Percentiles rank a stretch among this genome's conserved stretches.
phyloP scores from a whole-genome alignment of 2,113 vertebrate genomes.

The Emberiza fucata region DNA sequence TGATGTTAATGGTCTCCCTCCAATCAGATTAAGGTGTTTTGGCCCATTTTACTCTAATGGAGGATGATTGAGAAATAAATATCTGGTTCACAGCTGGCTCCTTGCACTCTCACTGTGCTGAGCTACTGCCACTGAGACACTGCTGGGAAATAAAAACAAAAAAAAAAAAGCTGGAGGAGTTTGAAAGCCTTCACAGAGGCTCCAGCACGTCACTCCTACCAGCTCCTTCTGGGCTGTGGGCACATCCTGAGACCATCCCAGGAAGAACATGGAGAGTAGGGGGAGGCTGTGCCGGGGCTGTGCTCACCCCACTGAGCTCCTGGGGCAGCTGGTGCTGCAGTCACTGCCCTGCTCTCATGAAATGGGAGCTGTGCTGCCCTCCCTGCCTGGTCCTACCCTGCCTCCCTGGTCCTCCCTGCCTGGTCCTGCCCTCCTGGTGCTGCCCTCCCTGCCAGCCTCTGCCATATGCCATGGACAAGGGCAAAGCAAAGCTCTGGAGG shows the following conservation, averaged over 20 bases:
- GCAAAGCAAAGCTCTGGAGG: background rate
- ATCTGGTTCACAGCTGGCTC: background rate
- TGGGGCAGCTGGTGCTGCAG: background rate
- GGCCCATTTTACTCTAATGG: background rate
- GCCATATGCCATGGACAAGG: background rate
- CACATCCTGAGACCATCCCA: accelerated
- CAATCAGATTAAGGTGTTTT: constrained; percentile 1
- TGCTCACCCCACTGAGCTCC: background rate
- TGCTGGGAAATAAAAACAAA: background rate
- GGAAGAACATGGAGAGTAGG: background rate
- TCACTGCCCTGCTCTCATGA: accelerated
- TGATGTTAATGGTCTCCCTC: constrained; percentile 3
- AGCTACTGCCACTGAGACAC: background rate
- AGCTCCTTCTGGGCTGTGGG: accelerated
- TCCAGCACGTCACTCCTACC: background rate
- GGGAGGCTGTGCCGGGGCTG: background rate
- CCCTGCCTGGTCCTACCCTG: background rate
- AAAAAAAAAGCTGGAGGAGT: background rate
- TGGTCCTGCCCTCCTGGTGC: background rate
- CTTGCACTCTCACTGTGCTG: background rate
- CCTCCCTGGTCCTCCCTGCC: background rate
- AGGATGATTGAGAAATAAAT: background rate
- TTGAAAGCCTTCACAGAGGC: background rate
- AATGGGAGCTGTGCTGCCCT: background rate
- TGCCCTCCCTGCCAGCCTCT: background rate